Evolutionary conservation across 2,113 vertebrate genomes (phyloP), one percentile per base, ranked within the genome.

Genomic region (Eurypyga helias): DNA sequence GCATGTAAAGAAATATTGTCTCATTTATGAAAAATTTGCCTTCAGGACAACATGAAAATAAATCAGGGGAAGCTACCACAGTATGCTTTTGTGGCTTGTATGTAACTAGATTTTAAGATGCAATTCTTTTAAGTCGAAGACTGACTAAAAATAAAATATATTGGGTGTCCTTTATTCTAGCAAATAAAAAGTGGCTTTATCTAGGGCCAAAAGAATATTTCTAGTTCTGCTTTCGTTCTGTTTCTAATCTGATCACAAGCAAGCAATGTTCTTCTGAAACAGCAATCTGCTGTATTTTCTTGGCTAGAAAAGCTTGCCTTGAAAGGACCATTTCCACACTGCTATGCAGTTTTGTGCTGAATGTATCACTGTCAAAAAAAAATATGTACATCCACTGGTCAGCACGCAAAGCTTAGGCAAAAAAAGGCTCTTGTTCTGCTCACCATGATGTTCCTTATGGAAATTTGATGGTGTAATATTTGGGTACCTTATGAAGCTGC

Each of bases 11-110:
- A 89, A 87, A 84, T 76, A 67, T 9, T 87, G 9, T 69, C 48
- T 87, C 78, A 82, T 66, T 93, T 82, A 78, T 46, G 41, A 94
- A 89, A 41, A 84, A 91, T 52, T 79, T 91, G 52, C 87, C 81
- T 78, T 81, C 38, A 45, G 69, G 81, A 55, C 24, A 84, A 84
- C 43, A 57, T 36, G 34, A 51, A 94, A 87, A 83, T 84, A 89
- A 91, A 91, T 70, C 52, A 72, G 26, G 4, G 20, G 24, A 82
- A 71, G 17, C 10, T 54, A 72, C 17, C 16, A 87, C 38, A 60
- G 13, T 78, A 66, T 79, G 7, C 49, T 71, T 89, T 79, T 83
- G 31, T 83, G 60, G 12, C 1, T 82, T 64, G 20, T 29, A 34
- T 67, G 31, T 69, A 71, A 41, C 29, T 69, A 57, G 33, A 91